Evolutionary conservation across 2,797 vertebrate genomes (phyloP), one percentile per base, ranked within the genome.

Genomic region (Acanthurus lineatus): DNA sequence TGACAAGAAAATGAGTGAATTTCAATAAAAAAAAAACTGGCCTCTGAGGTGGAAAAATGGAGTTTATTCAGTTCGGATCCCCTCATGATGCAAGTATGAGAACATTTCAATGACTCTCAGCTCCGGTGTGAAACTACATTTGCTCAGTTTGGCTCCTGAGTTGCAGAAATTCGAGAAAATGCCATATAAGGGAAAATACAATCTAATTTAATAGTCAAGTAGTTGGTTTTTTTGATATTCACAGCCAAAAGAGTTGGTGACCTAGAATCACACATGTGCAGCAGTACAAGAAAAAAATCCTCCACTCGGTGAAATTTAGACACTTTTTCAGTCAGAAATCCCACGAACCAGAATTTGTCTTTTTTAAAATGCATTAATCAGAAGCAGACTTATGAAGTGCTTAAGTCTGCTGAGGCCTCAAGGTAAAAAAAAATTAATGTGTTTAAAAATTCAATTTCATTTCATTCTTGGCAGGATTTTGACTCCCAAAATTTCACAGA

Each of bases 371-470:
- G 28, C 48, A 54, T 76, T 85, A 81, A 86, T 85, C 82, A 79
- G 78, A 79, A 28, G 15, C 59, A 57, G 28, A 44, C 3, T 47
- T 15, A 48, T 9, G 20, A 65, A 81, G 76, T 68, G 64, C 28
- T 84, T 76, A 77, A 80, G 10, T 74, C 74, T 78, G 17, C 69
- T 2, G 16, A 76, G 32, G 74, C 77, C 83, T 81, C 35, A 59
- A 75, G 80, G 82, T 82, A 19, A 74, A 65, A 45, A 45, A 28
- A 51, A 58, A 45, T 20, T 15, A 17, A 76, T 77, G 75, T 83
- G 75, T 77, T 81, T 71, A 82, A 86, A 76, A 79, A 61, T 69
- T 79, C 53, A 64, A 68, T 83, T 74, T 77, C n/a, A 64, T 73
- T 79, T 70, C 9, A 19, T 66, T 69, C 60, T 64, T 59, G 58